phyloP scores from a whole-genome alignment of 2,888 invertebrate species.

The Nomada goodeniana region DNA sequence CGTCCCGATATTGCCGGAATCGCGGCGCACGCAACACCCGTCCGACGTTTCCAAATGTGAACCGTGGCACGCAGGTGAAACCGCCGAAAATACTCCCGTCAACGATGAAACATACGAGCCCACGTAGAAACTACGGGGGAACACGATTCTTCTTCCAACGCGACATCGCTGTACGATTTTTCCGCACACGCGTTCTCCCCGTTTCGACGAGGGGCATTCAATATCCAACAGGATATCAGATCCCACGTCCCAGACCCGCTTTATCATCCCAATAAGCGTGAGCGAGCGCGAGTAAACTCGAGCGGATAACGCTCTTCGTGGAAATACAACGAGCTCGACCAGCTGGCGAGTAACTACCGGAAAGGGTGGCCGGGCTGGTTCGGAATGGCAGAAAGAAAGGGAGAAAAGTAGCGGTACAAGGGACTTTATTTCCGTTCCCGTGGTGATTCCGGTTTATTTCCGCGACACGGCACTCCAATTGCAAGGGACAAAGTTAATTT shows the following conservation, averaged over 20 bases:
- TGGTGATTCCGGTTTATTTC: constrained; percentile 64
- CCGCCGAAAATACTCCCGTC: constrained; percentile 28
- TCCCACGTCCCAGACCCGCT: constrained; percentile 57
- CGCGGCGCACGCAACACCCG: too few species aligned
- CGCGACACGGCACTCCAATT: constrained; percentile 10
- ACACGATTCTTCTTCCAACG: constrained; percentile 32
- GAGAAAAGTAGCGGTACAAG: constrained; percentile 28
- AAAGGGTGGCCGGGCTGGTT: not conserved
- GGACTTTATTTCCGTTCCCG: constrained; percentile 60
- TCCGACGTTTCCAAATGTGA: too few species aligned
- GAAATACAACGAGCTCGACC: constrained; percentile 58
- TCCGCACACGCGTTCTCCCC: constrained; percentile 23
- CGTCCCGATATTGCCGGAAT: too few species aligned
- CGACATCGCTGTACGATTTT: constrained; percentile 44
- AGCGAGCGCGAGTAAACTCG: constrained; percentile 62
- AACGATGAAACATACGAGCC: not conserved
- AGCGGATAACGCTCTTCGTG: constrained; percentile 67
- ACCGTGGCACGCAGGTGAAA: not conserved
- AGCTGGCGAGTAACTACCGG: constrained; percentile 31
- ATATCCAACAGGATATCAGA: constrained; percentile 68
- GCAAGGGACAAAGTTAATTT: constrained; percentile 72
- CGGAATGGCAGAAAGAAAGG: constrained; percentile 4
- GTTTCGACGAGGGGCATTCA: constrained; percentile 50
- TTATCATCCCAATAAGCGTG: constrained; percentile 66
- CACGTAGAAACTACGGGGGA: constrained; percentile 7